phyloP scores from a whole-genome alignment of 2,113 vertebrate genomes.

The Calidris pygmaea region DNA sequence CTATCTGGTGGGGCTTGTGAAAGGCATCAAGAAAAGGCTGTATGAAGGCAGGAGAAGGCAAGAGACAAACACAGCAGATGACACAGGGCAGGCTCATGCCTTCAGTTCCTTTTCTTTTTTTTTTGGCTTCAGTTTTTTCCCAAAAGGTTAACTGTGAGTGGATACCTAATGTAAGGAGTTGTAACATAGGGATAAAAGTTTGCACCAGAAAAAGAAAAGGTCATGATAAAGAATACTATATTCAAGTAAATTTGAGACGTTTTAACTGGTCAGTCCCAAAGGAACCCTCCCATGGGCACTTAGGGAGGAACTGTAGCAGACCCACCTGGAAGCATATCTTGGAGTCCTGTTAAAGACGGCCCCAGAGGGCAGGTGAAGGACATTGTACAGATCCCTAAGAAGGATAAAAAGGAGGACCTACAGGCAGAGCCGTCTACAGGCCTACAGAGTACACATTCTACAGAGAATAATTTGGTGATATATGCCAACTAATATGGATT shows the following conservation, averaged over 20 bases:
- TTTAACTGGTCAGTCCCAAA: neutral
- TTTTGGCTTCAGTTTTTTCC: neutral
- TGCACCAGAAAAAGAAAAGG: neutral
- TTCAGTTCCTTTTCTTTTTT: neutral
- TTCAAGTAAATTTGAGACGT: neutral
- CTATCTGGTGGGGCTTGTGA: neutral
- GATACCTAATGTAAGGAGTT: neutral
- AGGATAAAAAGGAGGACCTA: neutral
- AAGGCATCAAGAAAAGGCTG: neutral
- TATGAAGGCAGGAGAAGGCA: neutral
- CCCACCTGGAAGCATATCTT: neutral
- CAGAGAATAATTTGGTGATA: neutral
- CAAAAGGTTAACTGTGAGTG: neutral
- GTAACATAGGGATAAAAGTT: neutral
- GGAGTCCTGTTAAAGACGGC: neutral
- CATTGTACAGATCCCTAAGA: neutral
- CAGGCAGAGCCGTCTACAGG: neutral
- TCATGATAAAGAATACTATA: neutral
- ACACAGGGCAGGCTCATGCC: neutral
- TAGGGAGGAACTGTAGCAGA: neutral
- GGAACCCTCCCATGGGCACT: fast-evolving
- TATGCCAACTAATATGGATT: neutral
- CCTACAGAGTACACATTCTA: too few species aligned
- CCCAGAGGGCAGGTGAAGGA: neutral
- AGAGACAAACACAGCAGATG: neutral